Conservation (phyloP, 2,113 vertebrate species). For the Stigmatopora argus region DNA sequence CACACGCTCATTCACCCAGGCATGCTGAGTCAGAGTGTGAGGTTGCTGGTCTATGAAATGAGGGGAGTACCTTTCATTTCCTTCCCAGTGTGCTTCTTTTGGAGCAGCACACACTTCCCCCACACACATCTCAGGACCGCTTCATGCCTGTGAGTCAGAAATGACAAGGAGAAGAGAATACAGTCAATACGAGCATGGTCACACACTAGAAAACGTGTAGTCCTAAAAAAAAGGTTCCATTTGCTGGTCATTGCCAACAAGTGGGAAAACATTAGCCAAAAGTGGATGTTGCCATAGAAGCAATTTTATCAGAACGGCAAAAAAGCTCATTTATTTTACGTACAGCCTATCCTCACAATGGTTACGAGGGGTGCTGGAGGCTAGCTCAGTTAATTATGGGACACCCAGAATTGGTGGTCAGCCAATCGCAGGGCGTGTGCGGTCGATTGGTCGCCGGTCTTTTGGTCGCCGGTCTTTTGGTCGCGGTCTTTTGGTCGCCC, state of each 20-base stretch:
- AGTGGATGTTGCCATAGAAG: not conserved
- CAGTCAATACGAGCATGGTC: constrained; percentile 17
- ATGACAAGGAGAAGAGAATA: constrained; percentile 66
- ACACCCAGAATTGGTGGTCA: too few relatives aligned
- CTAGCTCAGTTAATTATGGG: too few relatives aligned
- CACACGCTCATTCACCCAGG: constrained; percentile 23
- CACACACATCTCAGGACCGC: constrained; percentile 21
- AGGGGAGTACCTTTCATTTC: constrained; percentile 68
- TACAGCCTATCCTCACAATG: too few relatives aligned
- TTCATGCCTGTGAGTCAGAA: constrained; percentile 58
- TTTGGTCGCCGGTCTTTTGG: too few relatives aligned
- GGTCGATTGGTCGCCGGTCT: too few relatives aligned
- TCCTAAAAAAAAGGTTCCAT: constrained; percentile 8
- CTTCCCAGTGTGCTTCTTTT: constrained; percentile 46
- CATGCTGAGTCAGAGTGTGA: constrained; percentile 65
- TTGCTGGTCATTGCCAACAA: not conserved
- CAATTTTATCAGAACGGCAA: not conserved
- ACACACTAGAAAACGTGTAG: constrained; percentile 24
- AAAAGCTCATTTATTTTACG: not conserved
- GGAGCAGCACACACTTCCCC: not conserved
- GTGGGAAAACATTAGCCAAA: constrained; percentile 10
- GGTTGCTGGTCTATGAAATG: constrained; percentile 65
- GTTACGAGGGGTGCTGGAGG: too few relatives aligned
- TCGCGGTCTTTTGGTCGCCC: too few relatives aligned
- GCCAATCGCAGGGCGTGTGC: too few relatives aligned